Base-by-base conservation (phyloP, 1,140 invertebrate species). In the Thalassaphorura encarpata region DNA sequence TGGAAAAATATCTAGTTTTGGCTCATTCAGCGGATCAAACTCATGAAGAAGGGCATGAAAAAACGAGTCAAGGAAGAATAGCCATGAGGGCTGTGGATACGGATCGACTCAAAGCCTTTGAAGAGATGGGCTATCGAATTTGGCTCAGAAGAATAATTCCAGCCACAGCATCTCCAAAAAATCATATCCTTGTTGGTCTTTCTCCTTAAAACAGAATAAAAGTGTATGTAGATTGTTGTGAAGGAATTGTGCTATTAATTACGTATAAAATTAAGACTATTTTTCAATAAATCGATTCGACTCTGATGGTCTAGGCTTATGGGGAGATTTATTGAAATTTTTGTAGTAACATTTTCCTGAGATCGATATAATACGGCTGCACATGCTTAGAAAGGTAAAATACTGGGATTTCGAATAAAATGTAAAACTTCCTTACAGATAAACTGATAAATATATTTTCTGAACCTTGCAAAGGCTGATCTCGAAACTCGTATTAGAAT, bases 11-110 rank as follows among this genome's bases (percentile, higher is more conserved):
- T 70, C 72, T 89, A 39, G 83, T 83, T 50, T 75, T 95, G 33
- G 83, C 86, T 3, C 90, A 94, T 71, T 82, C 86, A 16, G 87
- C 91, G 0, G 91, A 95, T 74, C 89, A 93, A 72, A 89, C 88
- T 3, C 83, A 87, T 68, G 80, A 81, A 60, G 76, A 78, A 6
- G 75, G 83, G 57, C 82, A 83, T 61, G 73, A 73, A 19, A 84
- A 85, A 66, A 82, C 80, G 1, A 71, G 77, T 8, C 85, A 88
- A 66, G 84, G 87, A 0, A 79, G 83, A 58, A 68, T 72, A 11
- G 94, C 89, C 67, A 96, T 95, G 90, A 77, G 80, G 26, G 73
- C 89, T 29, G 83, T 96, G 53, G 92, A 97, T 68, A 84, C 82
- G 0, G 93, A 97, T 69, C 75, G 91, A 52, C 82, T 78, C 52